phyloP scores from a whole-genome alignment of 2,888 invertebrate species.

The Apotomis capreana region DNA sequence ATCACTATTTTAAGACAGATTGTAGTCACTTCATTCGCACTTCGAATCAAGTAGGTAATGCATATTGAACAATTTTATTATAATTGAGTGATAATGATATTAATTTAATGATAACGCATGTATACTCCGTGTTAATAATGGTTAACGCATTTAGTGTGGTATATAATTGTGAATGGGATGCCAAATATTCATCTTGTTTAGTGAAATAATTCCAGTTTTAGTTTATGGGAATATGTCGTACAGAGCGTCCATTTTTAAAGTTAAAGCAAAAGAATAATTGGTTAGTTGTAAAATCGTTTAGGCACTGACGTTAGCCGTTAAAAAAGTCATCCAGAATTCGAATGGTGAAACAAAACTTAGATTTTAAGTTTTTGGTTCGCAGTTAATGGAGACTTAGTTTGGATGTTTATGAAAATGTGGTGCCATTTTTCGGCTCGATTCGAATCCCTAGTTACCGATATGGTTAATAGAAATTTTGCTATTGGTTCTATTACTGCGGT shows the following conservation, averaged over 20 bases:
- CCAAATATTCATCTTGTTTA: constrained; percentile 73
- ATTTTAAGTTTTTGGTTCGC: background rate
- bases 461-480: constrained; percentile 47
- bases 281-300: constrained; percentile 1
- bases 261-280: constrained; percentile 8
- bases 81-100: constrained; percentile 63
- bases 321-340: constrained; percentile 1
- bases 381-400: background rate
- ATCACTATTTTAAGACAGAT: background rate
- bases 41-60: constrained; percentile 65
- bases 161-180: constrained; percentile 73
- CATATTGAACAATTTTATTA: constrained; percentile 63
- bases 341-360: background rate
- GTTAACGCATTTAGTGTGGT: constrained; percentile 64
- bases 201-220: constrained; percentile 58
- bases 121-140: constrained; percentile 59
- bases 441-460: constrained; percentile 58
- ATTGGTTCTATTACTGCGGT: constrained; percentile 50
- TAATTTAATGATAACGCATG: constrained; percentile 48
- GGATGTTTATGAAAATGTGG: constrained; percentile 45
- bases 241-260: background rate
- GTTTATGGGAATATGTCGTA: constrained; percentile 1
- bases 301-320: background rate
- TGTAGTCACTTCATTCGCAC: constrained; percentile 24
- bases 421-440: constrained; percentile 60